Conservation (phyloP, 1,140 invertebrate genomes). For the Neuroterus valhalla region DNA sequence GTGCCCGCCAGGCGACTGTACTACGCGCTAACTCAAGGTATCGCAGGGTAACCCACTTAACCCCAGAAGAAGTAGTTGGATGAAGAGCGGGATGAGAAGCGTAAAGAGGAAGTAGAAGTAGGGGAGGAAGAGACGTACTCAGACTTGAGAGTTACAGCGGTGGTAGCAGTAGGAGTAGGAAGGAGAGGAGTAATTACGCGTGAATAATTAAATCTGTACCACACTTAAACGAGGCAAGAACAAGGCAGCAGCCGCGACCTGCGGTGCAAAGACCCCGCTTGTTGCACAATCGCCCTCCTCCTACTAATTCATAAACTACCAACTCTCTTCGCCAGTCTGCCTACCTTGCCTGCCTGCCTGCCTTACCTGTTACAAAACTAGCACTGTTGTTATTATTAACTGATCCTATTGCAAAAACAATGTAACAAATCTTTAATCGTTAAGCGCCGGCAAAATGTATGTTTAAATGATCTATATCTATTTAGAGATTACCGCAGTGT, state of each 20-base stretch:
- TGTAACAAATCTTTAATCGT: background rate
- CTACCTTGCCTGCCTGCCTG: background rate
- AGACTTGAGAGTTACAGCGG: slow-evolving; percentile 33
- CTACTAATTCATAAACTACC: slow-evolving; percentile 27
- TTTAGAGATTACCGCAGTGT: background rate
- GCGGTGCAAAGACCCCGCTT: slow-evolving; percentile 27
- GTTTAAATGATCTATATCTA: slow-evolving; percentile 9
- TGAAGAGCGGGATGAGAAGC: slow-evolving; percentile 32
- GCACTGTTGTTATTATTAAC: slow-evolving; percentile 28
- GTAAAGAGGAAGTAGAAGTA: slow-evolving; percentile 17
- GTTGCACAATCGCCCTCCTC: slow-evolving; percentile 16
- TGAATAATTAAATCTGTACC: slow-evolving; percentile 58
- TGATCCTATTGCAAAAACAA: slow-evolving; percentile 7
- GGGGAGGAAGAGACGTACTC: slow-evolving; percentile 4
- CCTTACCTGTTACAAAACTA: slow-evolving; percentile 25
- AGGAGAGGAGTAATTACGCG: slow-evolving; percentile 51
- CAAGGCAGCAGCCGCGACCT: slow-evolving; percentile 22
- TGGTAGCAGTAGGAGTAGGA: slow-evolving; percentile 29
- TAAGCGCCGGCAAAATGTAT: slow-evolving; percentile 17
- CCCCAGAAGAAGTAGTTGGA: slow-evolving; percentile 43
- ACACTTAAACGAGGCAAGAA: slow-evolving; percentile 37
- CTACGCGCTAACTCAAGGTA: slow-evolving; percentile 39
- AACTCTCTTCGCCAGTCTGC: background rate
- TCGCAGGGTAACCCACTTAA: slow-evolving; percentile 39
- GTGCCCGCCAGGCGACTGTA: slow-evolving; percentile 55